A percentile compares a stretch with the other conserved stretches of the same genome.
Evolutionary conservation across 1,140 invertebrate species (phyloP).

Genomic region (Ericerus pela): DNA sequence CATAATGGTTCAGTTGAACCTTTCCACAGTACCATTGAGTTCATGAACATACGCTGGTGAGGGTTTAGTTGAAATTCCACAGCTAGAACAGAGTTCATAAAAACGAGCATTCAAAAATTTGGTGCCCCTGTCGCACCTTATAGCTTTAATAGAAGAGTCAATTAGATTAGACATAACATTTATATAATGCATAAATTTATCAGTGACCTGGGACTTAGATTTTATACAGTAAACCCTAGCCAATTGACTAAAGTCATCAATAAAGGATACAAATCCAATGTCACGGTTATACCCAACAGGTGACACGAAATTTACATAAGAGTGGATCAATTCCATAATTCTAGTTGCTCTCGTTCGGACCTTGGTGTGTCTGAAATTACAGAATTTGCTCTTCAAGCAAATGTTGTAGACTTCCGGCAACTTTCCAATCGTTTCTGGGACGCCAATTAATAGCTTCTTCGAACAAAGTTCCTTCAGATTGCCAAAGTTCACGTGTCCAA

Average conservation of each 20-base stretch:
- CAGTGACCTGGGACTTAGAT: slow-evolving; percentile 21
- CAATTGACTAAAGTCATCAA: slow-evolving; percentile 26
- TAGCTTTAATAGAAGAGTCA: not conserved
- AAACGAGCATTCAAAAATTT: slow-evolving; percentile 15
- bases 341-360: slow-evolving; percentile 13
- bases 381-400: slow-evolving; percentile 20
- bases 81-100: not conserved
- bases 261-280: slow-evolving; percentile 24
- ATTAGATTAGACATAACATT: not conserved
- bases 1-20: slow-evolving; percentile 18
- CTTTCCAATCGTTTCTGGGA: not conserved
- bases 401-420: slow-evolving; percentile 17
- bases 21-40: slow-evolving; percentile 14
- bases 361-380: slow-evolving; percentile 18
- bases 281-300: slow-evolving; percentile 18
- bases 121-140: slow-evolving; percentile 17
- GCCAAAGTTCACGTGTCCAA: slow-evolving; percentile 22
- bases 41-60: not conserved
- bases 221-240: slow-evolving; percentile 19
- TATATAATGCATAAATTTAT: slow-evolving; percentile 21
- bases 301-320: slow-evolving; percentile 21
- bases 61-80: slow-evolving; percentile 1
- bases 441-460: not conserved
- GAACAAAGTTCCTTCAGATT: slow-evolving; percentile 19
- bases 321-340: slow-evolving; percentile 23